Evolutionary conservation across 2,113 vertebrate species (phyloP).

Genomic region (rabbit (Oryctolagus cuniculus)): DNA sequence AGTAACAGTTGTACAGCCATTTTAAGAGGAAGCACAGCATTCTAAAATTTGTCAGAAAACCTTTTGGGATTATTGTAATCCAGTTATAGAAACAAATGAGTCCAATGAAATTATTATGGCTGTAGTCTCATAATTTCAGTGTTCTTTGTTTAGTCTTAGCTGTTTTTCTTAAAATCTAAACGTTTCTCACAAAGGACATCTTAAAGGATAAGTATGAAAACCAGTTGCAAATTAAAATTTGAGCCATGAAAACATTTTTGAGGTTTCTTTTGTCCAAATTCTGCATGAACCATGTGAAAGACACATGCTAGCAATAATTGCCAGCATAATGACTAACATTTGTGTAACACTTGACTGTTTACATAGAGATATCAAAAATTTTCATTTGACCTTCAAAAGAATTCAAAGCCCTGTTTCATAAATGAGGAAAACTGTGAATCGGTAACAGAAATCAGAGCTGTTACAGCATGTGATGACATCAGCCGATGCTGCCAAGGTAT

Average conservation of each 20-base stretch:
- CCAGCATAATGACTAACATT: constrained; percentile 29
- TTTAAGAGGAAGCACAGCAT: neutral
- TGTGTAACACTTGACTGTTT: neutral
- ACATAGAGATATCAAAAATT: constrained; percentile 32
- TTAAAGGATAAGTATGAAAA: constrained; percentile 3
- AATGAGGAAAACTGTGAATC: neutral
- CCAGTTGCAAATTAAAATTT: neutral
- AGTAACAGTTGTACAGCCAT: neutral
- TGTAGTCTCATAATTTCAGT: neutral
- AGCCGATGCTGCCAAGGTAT: neutral
- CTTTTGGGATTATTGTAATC: neutral
- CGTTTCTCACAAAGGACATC: neutral
- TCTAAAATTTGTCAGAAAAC: constrained; percentile 12
- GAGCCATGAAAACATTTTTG: neutral
- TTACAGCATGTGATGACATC: neutral
- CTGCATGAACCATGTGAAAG: neutral
- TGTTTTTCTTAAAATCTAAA: constrained; percentile 13
- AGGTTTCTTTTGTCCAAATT: neutral
- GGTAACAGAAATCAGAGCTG: constrained; percentile 18
- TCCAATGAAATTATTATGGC: neutral
- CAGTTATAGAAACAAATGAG: neutral
- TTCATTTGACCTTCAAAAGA: constrained; percentile 46
- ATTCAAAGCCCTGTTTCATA: constrained; percentile 20
- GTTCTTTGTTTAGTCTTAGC: neutral
- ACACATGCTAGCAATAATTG: neutral